A percentile compares a stretch with the other conserved stretches of the same genome.
Evolutionary conservation across 1,140 invertebrate species (phyloP).

Genomic region (Ooceraea biroi): DNA sequence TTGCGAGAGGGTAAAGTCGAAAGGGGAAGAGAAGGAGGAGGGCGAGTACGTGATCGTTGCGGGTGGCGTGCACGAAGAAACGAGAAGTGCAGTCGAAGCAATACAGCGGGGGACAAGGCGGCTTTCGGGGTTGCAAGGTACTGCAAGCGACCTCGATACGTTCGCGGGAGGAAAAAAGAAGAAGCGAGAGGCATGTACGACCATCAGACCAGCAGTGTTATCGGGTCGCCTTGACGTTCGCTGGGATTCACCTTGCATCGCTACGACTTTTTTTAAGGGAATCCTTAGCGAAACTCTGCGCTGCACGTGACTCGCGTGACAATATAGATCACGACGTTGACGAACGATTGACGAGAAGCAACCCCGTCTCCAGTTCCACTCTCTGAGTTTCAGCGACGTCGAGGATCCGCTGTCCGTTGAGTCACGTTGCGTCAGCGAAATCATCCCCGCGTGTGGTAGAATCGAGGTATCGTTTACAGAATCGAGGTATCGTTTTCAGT

Average conservation of each 20-base stretch:
- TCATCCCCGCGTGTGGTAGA: too few relatives aligned
- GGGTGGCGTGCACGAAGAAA: not conserved
- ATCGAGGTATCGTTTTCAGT: too few relatives aligned
- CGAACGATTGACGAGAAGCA: not conserved
- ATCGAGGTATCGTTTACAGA: too few relatives aligned
- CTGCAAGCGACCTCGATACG: not conserved
- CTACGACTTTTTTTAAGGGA: not conserved
- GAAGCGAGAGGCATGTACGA: not conserved
- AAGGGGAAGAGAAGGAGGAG: too few relatives aligned
- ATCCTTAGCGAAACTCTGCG: conserved; percentile 32
- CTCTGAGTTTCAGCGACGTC: too few relatives aligned
- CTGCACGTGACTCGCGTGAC: conserved; percentile 8
- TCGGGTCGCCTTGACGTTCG: not conserved
- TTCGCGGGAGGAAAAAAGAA: not conserved
- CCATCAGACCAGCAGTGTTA: conserved; percentile 46
- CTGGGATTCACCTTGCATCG: not conserved
- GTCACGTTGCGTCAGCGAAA: too few relatives aligned
- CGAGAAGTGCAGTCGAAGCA: conserved; percentile 38
- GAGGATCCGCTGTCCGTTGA: too few relatives aligned
- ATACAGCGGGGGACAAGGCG: not conserved
- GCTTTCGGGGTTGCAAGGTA: not conserved
- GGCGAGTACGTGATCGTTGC: conserved; percentile 26
- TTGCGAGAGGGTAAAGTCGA: not conserved
- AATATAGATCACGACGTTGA: conserved; percentile 4
- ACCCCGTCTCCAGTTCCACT: too few relatives aligned